Conservation (phyloP, 2,797 vertebrate species). For the Enoplosus armatus region DNA sequence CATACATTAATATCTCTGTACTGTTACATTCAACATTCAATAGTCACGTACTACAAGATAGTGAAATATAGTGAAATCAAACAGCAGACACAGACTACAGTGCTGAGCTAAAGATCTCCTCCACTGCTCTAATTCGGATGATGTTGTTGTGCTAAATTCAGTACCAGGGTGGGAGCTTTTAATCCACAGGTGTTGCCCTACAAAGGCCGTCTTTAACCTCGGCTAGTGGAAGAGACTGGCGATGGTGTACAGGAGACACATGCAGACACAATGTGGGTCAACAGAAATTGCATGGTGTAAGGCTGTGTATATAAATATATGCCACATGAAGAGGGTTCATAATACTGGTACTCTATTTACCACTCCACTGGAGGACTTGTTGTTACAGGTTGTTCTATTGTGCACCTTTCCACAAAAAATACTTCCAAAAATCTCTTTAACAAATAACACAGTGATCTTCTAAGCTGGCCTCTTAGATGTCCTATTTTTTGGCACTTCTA, state of each 20-base stretch:
- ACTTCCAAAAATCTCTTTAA: not conserved
- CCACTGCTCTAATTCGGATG: not conserved
- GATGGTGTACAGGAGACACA: not conserved
- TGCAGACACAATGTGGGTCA: not conserved
- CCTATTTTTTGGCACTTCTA: not conserved
- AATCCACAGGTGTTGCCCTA: not conserved
- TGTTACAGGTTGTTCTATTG: not conserved
- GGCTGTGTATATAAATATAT: conserved; percentile 3
- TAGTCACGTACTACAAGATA: not conserved
- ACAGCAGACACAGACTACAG: no score
- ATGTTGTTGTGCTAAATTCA: not conserved
- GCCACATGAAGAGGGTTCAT: not conserved
- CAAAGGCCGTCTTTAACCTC: not conserved
- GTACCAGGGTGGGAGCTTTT: not conserved
- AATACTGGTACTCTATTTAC: not conserved
- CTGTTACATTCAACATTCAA: not conserved
- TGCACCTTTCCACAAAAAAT: not conserved
- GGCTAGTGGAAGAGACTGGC: not conserved
- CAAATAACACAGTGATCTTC: not conserved
- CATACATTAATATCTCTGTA: not conserved
- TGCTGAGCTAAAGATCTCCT: no score
- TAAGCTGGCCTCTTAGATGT: not conserved
- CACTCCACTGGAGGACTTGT: not conserved
- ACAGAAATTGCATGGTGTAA: not conserved
- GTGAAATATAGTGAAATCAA: no score